phyloP scores from a whole-genome alignment of 2,888 invertebrate species.

The Amblyjoppa proteus region DNA sequence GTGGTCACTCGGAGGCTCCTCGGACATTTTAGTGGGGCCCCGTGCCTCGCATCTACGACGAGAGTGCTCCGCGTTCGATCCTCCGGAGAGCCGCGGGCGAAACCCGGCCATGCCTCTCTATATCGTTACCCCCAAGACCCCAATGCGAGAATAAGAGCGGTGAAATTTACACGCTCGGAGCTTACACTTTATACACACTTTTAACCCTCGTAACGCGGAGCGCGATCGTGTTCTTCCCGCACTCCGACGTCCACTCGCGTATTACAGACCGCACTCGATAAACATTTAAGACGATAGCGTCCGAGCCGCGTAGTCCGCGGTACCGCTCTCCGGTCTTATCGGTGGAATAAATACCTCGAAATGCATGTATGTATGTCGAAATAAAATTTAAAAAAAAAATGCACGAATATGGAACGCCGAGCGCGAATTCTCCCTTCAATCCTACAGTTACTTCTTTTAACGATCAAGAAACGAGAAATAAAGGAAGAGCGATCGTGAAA shows the following conservation, averaged over 20 bases:
- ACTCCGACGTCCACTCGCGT: conserved; percentile 24
- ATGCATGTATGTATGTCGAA: too few relatives aligned
- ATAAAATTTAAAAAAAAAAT: not conserved
- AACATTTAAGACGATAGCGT: conserved; percentile 33
- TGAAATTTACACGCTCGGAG: not conserved
- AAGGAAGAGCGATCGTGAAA: conserved; percentile 46
- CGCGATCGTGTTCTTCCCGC: not conserved
- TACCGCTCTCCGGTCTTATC: conserved; percentile 66
- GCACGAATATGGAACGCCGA: not conserved
- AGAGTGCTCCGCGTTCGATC: conserved; percentile 56
- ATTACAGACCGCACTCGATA: conserved; percentile 11
- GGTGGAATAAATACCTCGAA: conserved; percentile 33
- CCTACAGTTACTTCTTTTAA: conserved; percentile 14
- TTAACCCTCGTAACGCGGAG: not conserved
- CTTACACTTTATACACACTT: conserved; percentile 3
- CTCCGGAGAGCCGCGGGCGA: conserved; percentile 62
- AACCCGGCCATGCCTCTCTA: conserved; percentile 33
- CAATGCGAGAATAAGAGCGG: conserved; percentile 41
- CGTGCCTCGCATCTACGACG: conserved; percentile 81
- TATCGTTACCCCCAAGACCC: not conserved
- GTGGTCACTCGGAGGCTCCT: conserved; percentile 67
- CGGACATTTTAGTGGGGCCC: conserved; percentile 78
- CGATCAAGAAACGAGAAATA: conserved; percentile 18
- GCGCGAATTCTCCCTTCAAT: not conserved
- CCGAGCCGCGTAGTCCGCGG: not conserved